Base-by-base conservation (phyloP, 2,888 invertebrate genomes). In the Eupithecia centaureata region DNA sequence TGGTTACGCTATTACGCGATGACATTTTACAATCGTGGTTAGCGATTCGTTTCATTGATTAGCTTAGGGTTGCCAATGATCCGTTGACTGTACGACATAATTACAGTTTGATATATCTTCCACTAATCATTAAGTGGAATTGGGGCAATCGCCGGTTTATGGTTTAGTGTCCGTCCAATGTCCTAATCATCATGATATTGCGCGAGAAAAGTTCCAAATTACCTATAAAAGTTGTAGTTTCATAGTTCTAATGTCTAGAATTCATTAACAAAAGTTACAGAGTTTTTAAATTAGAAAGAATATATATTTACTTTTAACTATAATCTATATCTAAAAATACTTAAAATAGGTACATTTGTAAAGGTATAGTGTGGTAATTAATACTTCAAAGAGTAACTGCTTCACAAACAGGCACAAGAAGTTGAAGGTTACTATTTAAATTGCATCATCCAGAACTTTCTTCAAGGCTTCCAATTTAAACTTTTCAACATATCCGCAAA, bases 11-110 rank as follows among this genome's bases (percentile, higher is more conserved):
- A 61, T 61, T 58, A 42, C 42, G 42, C 65, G 61, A 67, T 61
- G 70, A 61, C 70, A 67, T 67, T 70, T 68, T 61, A 65, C 64
- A 58, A 68, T 68, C 22, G 62, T 30, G 65, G 27, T 51, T 61
- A 51, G 54, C 59, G 59, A 18, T 56, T 66, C 33, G 47, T 35
- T 57, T 57, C 47, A 63, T 64, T 61, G 68, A 61, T 61, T 22
- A 28, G 38, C 61, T 28, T 58, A 61, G 42, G 63, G 57, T 58
- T 59, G 52, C 22, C 15, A 35, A 38, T 63, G 12, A 30, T 2
- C 8, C 32, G 18, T 56, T 56, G 56, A 56, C 1, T 30, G 15
- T 0, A 15, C 28, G 52, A 10, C 2, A 25, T 52, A 27, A 27
- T 15, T 15, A 42, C 18, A 38, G 47, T 25, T 25, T 10, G 13